Base-by-base conservation (phyloP, 2,113 vertebrate genomes). In the Coracopsis vasa region DNA sequence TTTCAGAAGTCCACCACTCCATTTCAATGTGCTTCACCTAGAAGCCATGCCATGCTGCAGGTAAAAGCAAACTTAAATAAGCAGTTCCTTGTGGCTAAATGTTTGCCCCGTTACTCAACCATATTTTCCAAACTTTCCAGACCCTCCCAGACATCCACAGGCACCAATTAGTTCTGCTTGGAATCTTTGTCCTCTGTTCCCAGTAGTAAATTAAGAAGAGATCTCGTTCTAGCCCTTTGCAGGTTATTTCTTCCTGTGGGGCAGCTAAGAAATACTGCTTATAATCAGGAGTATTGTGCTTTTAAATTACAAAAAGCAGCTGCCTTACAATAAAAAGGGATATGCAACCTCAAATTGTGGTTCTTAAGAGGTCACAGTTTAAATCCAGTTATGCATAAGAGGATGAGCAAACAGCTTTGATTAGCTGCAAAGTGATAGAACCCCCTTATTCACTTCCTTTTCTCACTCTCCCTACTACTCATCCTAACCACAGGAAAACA, bases 231-330 rank as follows among this genome's bases (percentile, higher is more conserved):
- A 77, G 66, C 21, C 25, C 24, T 73, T 44, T 61, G 50, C 51
- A 94, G 27, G 65, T 78, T 91, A 82, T 79, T 93, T 91, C 50
- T 70, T 88, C 56, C 51, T 92, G 24, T 73, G 29, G 21, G 24
- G 24, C 24, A 75, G 44, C 54, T 79, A 88, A 94, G 72, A 82
- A 91, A 96, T 77, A 74, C 44, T 72, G 45, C 28, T 92, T 37
- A 77, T 64, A 58, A 96, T 93, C 82, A 90, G 62, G 41, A 24
- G 25, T 50, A 93, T 35, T 94, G 80, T 92, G 50, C 51, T 88
- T 97, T 88, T 77, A 95, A 96, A 95, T 84, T 87, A 90, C 51
- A 58, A 84, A 96, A n/a, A 69, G 45, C 65, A 88, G 90, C 90
- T 94, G 70, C 82, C 39, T 92, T 86, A 95, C 51, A 94, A 28